These are phyloP conservation scores for Tragelaphus eurycerus DNA, from an alignment of 2,797 vertebrate genomes.

Conservation along the genomic window DNA sequence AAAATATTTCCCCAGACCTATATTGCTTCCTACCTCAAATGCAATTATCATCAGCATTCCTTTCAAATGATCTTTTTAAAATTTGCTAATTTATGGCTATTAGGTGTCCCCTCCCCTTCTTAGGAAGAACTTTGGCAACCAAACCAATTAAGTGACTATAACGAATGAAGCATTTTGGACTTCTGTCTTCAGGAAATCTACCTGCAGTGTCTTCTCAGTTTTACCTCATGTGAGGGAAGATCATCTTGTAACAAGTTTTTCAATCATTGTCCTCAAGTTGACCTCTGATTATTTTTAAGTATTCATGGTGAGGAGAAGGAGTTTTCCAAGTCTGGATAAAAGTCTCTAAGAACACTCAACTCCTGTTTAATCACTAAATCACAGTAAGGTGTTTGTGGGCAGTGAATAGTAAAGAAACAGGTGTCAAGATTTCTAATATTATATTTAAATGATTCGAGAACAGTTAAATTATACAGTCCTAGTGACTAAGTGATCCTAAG, in stretches of 20 bases:
- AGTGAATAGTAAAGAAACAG: slow-evolving; percentile 15
- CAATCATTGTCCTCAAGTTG: neutral
- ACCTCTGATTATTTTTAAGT: neutral
- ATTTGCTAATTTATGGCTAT: neutral
- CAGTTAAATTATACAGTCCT: neutral
- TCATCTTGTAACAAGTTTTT: neutral
- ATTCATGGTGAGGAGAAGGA: neutral
- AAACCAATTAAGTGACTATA: neutral
- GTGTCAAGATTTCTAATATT: neutral
- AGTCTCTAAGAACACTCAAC: neutral
- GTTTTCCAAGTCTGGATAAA: slow-evolving; percentile 1
- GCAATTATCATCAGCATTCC: neutral
- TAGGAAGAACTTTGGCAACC: neutral
- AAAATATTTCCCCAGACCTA: neutral
- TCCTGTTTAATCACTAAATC: neutral
- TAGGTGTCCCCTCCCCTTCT: neutral
- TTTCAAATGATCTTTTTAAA: neutral
- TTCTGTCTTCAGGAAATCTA: neutral
- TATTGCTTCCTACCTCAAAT: neutral
- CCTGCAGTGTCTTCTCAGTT: neutral
- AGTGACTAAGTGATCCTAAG: neutral
- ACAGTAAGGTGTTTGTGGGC: neutral
- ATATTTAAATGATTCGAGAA: neutral
- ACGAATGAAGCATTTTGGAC: neutral
- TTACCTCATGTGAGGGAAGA: neutral